Conservation (phyloP, 2,113 vertebrate genomes). For the Carlito syrichta region DNA sequence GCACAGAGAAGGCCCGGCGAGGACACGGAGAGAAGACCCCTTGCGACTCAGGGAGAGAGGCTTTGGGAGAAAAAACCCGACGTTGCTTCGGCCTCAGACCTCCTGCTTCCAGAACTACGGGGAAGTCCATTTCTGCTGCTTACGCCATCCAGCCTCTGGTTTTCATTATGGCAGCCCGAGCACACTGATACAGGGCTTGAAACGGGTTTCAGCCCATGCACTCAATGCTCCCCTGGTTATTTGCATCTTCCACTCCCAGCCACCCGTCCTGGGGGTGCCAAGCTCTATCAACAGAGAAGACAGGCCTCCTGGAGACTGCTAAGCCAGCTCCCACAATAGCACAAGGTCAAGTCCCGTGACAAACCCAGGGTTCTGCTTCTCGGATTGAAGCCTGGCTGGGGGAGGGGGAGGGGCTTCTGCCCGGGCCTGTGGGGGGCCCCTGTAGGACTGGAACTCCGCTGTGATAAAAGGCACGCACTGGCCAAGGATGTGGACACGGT, state of each 20-base stretch:
- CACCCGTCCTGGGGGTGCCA: neutral
- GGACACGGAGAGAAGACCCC: neutral
- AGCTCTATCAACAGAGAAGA: neutral
- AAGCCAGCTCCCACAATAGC: neutral
- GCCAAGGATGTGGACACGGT: neutral
- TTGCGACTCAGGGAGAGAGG: neutral
- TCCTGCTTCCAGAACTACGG: neutral
- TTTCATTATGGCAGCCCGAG: neutral
- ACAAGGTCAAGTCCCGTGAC: neutral
- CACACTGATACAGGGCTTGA: neutral
- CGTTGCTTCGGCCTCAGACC: neutral
- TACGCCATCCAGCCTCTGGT: neutral
- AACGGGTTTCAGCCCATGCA: too few species aligned
- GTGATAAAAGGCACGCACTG: neutral
- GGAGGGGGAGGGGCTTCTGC: neutral
- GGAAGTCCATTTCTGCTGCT: neutral
- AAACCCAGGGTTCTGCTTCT: neutral
- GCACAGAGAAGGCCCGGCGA: neutral
- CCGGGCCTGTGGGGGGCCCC: neutral
- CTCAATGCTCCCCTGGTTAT: neutral
- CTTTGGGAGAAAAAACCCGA: neutral
- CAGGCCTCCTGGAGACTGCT: neutral
- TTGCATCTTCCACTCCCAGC: neutral
- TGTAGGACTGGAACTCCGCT: neutral
- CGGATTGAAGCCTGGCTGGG: neutral